These are phyloP conservation scores for Agonum fuliginosum DNA, from an alignment of 2,888 invertebrate species.

Conservation along the genomic window DNA sequence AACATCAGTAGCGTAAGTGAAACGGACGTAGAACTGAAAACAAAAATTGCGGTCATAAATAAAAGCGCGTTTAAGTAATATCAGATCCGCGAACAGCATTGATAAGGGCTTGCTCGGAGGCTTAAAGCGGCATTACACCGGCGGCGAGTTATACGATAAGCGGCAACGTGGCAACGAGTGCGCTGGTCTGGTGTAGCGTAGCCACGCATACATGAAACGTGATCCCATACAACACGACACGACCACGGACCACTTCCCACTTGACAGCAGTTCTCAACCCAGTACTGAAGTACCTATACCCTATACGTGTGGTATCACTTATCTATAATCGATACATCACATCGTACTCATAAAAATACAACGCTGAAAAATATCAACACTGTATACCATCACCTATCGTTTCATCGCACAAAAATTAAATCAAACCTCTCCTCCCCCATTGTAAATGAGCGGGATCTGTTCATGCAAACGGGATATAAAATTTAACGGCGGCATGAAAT, in stretches of 20 bases:
- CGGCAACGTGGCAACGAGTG: constrained; percentile 37
- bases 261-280: constrained; percentile 28
- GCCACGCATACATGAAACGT: constrained; percentile 30
- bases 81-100: constrained; percentile 57
- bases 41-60: constrained; percentile 58
- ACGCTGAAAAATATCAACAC: constrained; percentile 8
- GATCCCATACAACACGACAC: not conserved
- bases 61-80: constrained; percentile 58
- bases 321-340: constrained; percentile 30
- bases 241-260: too few relatives aligned
- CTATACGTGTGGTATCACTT: not conserved
- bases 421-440: constrained; percentile 6
- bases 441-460: constrained; percentile 46
- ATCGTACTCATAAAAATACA: constrained; percentile 6
- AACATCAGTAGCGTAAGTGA: constrained; percentile 54
- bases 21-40: constrained; percentile 58
- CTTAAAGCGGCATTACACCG: constrained; percentile 51
- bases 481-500: constrained; percentile 58
- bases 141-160: constrained; percentile 46
- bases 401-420: constrained; percentile 49
- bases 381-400: constrained; percentile 1
- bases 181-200: too few relatives aligned
- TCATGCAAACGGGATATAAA: constrained; percentile 54
- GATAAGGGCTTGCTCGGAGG: constrained; percentile 51
- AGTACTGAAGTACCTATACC: constrained; percentile 12